Conservation (phyloP, 1,140 invertebrate species). For the Trichonephila inaurata region DNA sequence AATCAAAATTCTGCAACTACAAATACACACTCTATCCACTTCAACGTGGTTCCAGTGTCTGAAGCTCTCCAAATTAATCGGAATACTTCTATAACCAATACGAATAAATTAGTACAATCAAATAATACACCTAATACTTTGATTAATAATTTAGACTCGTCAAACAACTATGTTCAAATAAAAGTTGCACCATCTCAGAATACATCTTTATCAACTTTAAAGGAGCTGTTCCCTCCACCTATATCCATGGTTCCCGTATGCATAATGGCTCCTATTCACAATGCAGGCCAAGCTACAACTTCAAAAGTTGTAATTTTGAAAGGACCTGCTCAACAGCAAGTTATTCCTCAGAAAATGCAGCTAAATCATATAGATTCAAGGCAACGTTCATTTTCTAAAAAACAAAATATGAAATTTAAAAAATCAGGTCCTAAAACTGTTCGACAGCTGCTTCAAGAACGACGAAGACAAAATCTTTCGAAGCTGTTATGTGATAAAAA, state of each 20-base stretch:
- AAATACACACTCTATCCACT: background rate
- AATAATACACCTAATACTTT: background rate
- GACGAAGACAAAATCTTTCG: background rate
- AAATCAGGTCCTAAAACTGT: constrained; percentile 56
- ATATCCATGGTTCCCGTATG: constrained; percentile 41
- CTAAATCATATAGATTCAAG: background rate
- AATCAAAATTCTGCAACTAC: background rate
- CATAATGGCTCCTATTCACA: background rate
- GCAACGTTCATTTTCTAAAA: background rate
- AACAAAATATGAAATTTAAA: background rate
- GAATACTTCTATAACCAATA: background rate
- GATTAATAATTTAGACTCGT: background rate
- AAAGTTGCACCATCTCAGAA: background rate
- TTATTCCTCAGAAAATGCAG: background rate
- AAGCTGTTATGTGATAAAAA: background rate
- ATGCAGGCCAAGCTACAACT: background rate
- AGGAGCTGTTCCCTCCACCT: constrained; percentile 32
- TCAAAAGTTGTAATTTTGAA: constrained; percentile 57
- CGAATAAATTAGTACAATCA: background rate
- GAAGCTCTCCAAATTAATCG: background rate
- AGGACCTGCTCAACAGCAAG: background rate
- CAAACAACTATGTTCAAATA: constrained; percentile 20
- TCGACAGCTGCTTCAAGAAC: constrained; percentile 39
- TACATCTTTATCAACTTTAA: background rate
- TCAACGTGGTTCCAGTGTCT: background rate